A percentile compares a stretch with the other conserved stretches of the same genome.
phyloP scores from a whole-genome alignment of 2,113 vertebrate species.

The Hippolais icterina region DNA sequence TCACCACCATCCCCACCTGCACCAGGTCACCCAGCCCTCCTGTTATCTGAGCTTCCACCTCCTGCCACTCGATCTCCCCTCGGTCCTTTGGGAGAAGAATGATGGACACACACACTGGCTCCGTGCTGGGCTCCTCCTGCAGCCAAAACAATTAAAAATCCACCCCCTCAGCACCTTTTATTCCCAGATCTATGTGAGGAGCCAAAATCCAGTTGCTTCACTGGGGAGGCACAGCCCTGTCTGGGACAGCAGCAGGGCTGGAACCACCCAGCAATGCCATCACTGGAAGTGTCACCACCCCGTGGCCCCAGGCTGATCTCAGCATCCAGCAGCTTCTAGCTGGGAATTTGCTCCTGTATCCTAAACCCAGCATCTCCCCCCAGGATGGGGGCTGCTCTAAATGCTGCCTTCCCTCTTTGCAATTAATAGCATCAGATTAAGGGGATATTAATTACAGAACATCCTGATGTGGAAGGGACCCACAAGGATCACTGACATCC shows the following conservation, averaged over 20 bases:
- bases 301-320: accelerated
- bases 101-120: not conserved
- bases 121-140: accelerated
- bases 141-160: not conserved
- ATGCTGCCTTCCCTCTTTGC: not conserved
- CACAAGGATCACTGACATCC: not conserved
- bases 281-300: not conserved
- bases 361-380: not conserved
- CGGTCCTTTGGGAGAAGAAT: not conserved
- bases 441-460: not conserved
- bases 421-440: not conserved
- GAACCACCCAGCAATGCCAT: not conserved
- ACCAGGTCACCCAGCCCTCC: accelerated
- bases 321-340: not conserved
- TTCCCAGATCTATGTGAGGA: not conserved
- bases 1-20: not conserved
- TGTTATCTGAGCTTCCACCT: not conserved
- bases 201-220: accelerated
- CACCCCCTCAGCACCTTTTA: accelerated
- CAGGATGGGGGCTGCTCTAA: not conserved
- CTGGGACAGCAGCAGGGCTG: not conserved
- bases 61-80: not conserved
- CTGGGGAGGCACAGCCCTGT: not conserved
- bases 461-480: not conserved
- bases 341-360: not conserved